A percentile compares a stretch with the other conserved stretches of the same genome.
Conservation (phyloP, 2,888 invertebrate species). For the Diaphora mendica region DNA sequence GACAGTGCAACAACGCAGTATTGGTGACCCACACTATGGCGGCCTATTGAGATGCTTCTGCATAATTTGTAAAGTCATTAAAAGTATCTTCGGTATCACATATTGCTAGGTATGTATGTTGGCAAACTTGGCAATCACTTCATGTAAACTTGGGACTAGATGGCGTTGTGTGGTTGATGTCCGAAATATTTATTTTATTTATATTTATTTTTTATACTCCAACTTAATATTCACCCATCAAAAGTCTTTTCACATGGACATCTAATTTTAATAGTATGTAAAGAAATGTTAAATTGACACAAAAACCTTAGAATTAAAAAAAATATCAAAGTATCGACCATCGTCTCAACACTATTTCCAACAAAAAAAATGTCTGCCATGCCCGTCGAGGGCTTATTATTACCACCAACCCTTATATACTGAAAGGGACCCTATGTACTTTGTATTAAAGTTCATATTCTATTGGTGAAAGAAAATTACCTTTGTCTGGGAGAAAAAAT, state of each 20-base stretch:
- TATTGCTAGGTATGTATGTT: no score
- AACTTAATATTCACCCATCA: no score
- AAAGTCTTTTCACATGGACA: neutral
- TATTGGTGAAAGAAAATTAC: slow-evolving; percentile 43
- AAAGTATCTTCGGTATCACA: no score
- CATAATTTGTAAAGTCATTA: no score
- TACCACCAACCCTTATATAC: slow-evolving; percentile 38
- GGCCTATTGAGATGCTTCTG: no score
- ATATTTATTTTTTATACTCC: no score
- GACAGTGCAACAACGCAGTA: no score
- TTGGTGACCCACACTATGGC: no score
- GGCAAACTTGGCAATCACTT: no score
- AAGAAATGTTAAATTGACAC: neutral
- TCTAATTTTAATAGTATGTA: neutral
- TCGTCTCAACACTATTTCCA: slow-evolving; percentile 49
- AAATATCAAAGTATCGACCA: slow-evolving; percentile 47
- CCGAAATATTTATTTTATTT: no score
- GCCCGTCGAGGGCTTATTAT: slow-evolving; percentile 52
- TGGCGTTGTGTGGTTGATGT: no score
- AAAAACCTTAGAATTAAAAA: neutral
- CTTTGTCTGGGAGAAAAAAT: slow-evolving; percentile 30
- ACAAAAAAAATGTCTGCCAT: slow-evolving; percentile 73
- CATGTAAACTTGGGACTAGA: no score
- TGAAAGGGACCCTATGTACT: slow-evolving; percentile 47
- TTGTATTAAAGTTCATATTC: slow-evolving; percentile 50